Evolutionary conservation across 35 echinoderm and acorn worm genomes (phyloP), one percentile per base, ranked within the genome.

Genomic region (Ophiothrix spiculata): DNA sequence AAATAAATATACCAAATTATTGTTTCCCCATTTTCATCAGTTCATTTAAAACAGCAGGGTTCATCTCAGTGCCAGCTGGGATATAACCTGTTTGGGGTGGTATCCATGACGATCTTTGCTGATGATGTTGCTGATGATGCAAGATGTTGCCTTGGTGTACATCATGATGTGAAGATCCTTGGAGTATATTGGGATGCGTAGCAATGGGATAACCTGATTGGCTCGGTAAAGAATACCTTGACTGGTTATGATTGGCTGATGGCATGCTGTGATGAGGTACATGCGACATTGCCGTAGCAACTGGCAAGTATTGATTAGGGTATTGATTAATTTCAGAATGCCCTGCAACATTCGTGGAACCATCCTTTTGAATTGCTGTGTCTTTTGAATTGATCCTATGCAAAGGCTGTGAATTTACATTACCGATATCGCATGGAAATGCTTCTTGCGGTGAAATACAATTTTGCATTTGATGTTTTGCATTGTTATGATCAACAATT

Each of bases 271-370:
- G 60, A 10, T 69, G 60, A n/a, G 60, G 29, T 54, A 54, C 21
- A 21, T 54, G 45, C 3, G 60, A 15, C 60, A 69, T 69, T 4
- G 17, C 60, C 23, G 60, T 69, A 28, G 60, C 17, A 12, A n/a
- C 25, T 69, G 60, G 60, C 60, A 69, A 69, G 60, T 69, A 69
- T 25, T 69, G 60, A n/a, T n/a, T n/a, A n/a, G n/a, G n/a, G n/a
- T n/a, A n/a, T n/a, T n/a, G n/a, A n/a, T n/a, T n/a, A n/a, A n/a
- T n/a, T n/a, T n/a, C n/a, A n/a, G n/a, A n/a, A n/a, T n/a, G n/a
- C n/a, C n/a, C n/a, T n/a, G n/a, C n/a, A n/a, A n/a, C n/a, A n/a
- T n/a, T n/a, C n/a, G n/a, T n/a, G n/a, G n/a, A n/a, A n/a, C n/a
- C n/a, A n/a, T n/a, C n/a, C n/a, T n/a, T n/a, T n/a, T n/a, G n/a